A percentile compares a stretch with the other conserved stretches of the same genome.
Evolutionary conservation across 1,140 invertebrate species (phyloP).

Genomic region (Diachasma alloeum): DNA sequence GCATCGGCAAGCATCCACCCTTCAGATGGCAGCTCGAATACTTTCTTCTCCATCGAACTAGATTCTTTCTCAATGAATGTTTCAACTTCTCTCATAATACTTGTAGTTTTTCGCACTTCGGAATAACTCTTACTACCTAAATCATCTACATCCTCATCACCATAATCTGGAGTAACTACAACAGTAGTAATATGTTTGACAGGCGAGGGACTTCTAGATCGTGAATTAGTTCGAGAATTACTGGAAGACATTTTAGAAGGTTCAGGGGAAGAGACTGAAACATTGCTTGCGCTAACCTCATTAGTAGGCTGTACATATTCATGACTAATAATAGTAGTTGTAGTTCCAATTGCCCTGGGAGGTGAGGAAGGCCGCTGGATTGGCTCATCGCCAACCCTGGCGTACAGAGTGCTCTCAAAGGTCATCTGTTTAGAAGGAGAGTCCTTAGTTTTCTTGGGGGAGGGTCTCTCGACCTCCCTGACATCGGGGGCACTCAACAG

Average conservation of each 20-base stretch:
- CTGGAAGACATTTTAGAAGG: constrained; percentile 23
- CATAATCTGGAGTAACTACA: constrained; percentile 14
- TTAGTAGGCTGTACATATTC: constrained; percentile 31
- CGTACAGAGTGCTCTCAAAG: constrained; percentile 44
- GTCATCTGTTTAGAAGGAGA: constrained; percentile 40
- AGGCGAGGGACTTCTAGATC: constrained; percentile 24
- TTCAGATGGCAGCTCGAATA: constrained; percentile 79
- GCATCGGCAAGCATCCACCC: constrained; percentile 83
- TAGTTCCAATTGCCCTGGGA: constrained; percentile 55
- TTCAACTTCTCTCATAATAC: constrained; percentile 50
- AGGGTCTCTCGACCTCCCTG: constrained; percentile 20
- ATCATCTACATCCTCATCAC: background rate
- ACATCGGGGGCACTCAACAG: constrained; percentile 70
- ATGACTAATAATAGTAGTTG: constrained; percentile 52
- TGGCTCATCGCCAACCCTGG: constrained; percentile 34
- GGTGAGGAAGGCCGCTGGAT: constrained; percentile 42
- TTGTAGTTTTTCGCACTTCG: background rate
- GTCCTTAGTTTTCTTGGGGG: constrained; percentile 41
- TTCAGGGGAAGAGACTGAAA: constrained; percentile 14
- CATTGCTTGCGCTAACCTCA: background rate
- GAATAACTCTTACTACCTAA: background rate
- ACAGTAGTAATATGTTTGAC: constrained; percentile 27
- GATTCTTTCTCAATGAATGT: constrained; percentile 50
- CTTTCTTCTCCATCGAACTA: constrained; percentile 61
- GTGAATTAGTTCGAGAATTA: constrained; percentile 17